phyloP scores from a whole-genome alignment of 2,797 vertebrate species.

The Tangara arthus region DNA sequence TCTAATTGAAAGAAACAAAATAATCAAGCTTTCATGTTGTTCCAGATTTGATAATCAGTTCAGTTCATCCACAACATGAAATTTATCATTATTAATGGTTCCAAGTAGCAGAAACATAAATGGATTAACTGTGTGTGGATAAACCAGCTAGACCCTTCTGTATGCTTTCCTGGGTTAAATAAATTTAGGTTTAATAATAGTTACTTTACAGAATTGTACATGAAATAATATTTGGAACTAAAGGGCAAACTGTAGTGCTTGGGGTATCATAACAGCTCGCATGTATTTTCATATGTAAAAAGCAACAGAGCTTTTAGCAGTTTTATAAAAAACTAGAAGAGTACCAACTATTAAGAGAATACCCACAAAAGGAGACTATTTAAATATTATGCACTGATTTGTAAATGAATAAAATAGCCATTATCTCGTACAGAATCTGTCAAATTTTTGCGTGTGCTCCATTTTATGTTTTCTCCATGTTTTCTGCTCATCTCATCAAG shows the following conservation, averaged over 20 bases:
- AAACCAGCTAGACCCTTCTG: background rate
- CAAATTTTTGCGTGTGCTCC: background rate
- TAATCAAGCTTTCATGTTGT: background rate
- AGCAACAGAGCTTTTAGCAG: background rate
- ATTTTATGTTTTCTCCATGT: background rate
- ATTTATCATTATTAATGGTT: background rate
- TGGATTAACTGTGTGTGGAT: background rate
- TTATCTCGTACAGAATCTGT: background rate
- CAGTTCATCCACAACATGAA: background rate
- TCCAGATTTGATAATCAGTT: background rate
- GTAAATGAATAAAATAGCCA: background rate
- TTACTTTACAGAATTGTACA: background rate
- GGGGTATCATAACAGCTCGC: background rate
- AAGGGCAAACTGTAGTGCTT: background rate
- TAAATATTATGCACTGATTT: background rate
- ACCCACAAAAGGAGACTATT: background rate
- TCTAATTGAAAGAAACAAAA: background rate
- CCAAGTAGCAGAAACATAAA: background rate
- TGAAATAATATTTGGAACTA: background rate
- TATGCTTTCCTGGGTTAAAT: background rate
- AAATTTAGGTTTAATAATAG: background rate
- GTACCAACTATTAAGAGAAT: background rate
- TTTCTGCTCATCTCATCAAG: background rate
- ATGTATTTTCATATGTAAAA: background rate
- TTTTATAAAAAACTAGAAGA: background rate